Conservation (phyloP, 2,888 invertebrate species). For the Colostygia pectinataria region DNA sequence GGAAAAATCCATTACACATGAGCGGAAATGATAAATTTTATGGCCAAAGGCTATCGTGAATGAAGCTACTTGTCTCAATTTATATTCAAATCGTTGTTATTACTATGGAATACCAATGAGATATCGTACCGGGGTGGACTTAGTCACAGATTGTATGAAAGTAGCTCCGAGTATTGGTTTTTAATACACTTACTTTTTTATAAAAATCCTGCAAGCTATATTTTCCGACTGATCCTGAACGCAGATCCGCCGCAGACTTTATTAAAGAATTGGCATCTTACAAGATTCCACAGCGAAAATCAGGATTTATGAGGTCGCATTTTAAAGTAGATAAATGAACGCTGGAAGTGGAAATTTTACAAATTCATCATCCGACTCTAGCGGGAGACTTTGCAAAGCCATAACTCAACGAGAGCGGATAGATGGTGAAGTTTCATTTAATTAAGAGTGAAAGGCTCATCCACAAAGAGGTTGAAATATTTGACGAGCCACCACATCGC, state of each 20-base stretch:
- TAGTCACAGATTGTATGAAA: slow-evolving; percentile 15
- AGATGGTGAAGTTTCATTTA: slow-evolving; percentile 38
- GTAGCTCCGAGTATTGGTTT: slow-evolving; percentile 30
- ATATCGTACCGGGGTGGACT: slow-evolving; percentile 30
- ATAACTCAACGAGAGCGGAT: slow-evolving; percentile 27
- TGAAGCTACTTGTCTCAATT: slow-evolving; percentile 55
- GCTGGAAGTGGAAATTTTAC: slow-evolving; percentile 21
- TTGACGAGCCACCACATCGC: slow-evolving; percentile 43
- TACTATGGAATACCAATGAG: slow-evolving; percentile 56
- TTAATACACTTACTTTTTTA: slow-evolving; percentile 31
- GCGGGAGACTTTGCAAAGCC: slow-evolving; percentile 18
- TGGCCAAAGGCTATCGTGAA: slow-evolving; percentile 48
- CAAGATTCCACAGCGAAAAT: slow-evolving; percentile 25
- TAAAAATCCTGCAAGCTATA: slow-evolving; percentile 25
- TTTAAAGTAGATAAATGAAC: slow-evolving; percentile 26
- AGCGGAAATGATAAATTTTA: slow-evolving; percentile 52
- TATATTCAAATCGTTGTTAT: slow-evolving; percentile 58
- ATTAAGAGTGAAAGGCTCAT: slow-evolving; percentile 45
- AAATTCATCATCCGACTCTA: slow-evolving; percentile 26
- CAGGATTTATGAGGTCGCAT: slow-evolving; percentile 28
- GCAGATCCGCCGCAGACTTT: slow-evolving; percentile 23
- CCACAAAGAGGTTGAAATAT: slow-evolving; percentile 45
- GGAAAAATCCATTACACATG: slow-evolving; percentile 49
- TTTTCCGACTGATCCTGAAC: slow-evolving; percentile 24
- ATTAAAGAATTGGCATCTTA: slow-evolving; percentile 31